These are phyloP conservation scores for Drosophila bunnanda DNA, from an alignment of 2,888 invertebrate species.

Conservation along the genomic window DNA sequence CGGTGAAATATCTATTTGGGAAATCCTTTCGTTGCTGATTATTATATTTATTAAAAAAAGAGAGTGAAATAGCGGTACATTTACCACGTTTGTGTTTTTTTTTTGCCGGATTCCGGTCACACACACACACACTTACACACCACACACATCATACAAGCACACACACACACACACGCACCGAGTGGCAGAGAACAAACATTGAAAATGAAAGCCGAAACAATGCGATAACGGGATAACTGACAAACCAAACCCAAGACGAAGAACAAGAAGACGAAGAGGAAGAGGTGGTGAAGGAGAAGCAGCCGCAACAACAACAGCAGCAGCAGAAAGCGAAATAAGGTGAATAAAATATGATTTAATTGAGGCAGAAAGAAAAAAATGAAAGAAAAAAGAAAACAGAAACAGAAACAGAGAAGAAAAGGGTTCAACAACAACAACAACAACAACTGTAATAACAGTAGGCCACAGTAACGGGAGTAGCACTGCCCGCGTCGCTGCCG, in stretches of 20 bases:
- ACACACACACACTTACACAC: constrained; percentile 21
- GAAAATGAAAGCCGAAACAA: constrained; percentile 39
- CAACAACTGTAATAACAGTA: constrained; percentile 16
- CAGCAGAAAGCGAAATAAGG: constrained; percentile 28
- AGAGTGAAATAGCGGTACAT: constrained; percentile 5
- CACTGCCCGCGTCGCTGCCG: constrained; percentile 6
- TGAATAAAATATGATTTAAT: constrained; percentile 24
- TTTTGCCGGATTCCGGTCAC: constrained; percentile 37
- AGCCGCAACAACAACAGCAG: neutral
- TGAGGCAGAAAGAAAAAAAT: neutral
- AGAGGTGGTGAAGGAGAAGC: constrained; percentile 2
- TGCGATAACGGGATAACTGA: constrained; percentile 40
- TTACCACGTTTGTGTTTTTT: constrained; percentile 6
- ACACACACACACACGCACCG: constrained; percentile 32
- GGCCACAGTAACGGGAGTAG: constrained; percentile 16
- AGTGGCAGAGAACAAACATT: constrained; percentile 54
- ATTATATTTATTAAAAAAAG: constrained; percentile 10
- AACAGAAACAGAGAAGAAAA: neutral
- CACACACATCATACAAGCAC: constrained; percentile 7
- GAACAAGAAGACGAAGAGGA: constrained; percentile 4
- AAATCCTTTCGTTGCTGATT: constrained; percentile 39
- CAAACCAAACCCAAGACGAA: constrained; percentile 24
- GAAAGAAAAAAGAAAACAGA: neutral
- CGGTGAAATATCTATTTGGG: constrained; percentile 49
- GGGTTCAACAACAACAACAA: constrained; percentile 4